Evolutionary conservation across 2,113 vertebrate genomes (phyloP), one percentile per base, ranked within the genome.

Genomic region (Grallaria varia): DNA sequence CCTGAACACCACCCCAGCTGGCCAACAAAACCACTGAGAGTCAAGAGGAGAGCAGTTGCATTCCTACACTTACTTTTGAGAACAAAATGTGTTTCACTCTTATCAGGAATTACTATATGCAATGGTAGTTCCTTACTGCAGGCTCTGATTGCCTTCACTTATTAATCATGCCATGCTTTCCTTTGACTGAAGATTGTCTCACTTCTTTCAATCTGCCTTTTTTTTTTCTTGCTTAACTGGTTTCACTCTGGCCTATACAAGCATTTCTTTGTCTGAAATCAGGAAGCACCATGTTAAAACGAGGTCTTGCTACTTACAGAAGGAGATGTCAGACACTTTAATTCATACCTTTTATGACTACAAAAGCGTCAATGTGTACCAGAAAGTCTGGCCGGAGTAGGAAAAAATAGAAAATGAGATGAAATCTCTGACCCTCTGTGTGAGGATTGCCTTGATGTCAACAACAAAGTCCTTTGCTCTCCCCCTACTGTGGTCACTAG

Each of bases 201-300:
- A 19, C 50, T 83, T 91, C 79, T 88, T 88, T 92, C 90, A 63
- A 55, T 80, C 66, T 94, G 53, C 25, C 40, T 17, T 71, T 78
- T 84, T 87, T 91, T 89, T 88, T 93, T 35, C 93, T 89, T 90
- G 96, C 30, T 94, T 93, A 95, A 95, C 95, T 55, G 37, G 96
- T 97, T 97, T 90, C 58, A 75, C n/a, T 17, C 37, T 89, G 66
- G 53, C 68, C 92, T 92, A 78, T 80, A 94, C 86, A 97, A 95
- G 69, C 94, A 96, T 93, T 92, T 89, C 90, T 95, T 97, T 95
- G 90, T 95, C 66, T 91, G 79, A 96, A 89, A 87, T 92, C 88
- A 90, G 92, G 88, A 94, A 92, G 92, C 42, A 68, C 73, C 10
- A 14, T 89, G 93, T 89, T 89, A 96, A 93, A 93, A 76, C 62